Conservation (phyloP, 2,797 vertebrate species). For the Sebastes goodei region DNA sequence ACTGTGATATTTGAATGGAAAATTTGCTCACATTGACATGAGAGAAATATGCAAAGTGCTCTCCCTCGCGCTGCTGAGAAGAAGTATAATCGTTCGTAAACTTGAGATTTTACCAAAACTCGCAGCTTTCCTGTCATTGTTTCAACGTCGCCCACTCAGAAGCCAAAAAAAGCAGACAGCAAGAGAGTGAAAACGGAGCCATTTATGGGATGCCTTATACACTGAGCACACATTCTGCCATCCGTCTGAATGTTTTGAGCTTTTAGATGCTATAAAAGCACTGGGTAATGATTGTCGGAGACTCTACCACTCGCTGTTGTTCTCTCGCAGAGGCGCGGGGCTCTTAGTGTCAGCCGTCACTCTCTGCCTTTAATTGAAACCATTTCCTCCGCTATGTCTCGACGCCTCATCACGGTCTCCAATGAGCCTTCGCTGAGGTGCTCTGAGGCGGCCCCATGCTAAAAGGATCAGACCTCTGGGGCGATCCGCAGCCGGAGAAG, state of each 20-base stretch:
- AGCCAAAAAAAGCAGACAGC: slow-evolving; percentile 62
- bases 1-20: slow-evolving; percentile 36
- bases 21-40: slow-evolving; percentile 64
- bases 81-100: slow-evolving; percentile 74
- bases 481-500: slow-evolving; percentile 45
- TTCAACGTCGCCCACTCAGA: slow-evolving; percentile 74
- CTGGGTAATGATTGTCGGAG: slow-evolving; percentile 74
- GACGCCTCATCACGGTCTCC: slow-evolving; percentile 53
- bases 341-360: slow-evolving; percentile 71
- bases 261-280: slow-evolving; percentile 74
- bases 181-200: slow-evolving; percentile 73
- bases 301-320: slow-evolving; percentile 62
- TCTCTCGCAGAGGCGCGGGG: slow-evolving; percentile 47
- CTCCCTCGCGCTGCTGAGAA: slow-evolving; percentile 50
- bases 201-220: slow-evolving; percentile 72
- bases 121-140: slow-evolving; percentile 73
- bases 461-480: slow-evolving; percentile 64
- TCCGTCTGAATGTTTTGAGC: slow-evolving; percentile 64
- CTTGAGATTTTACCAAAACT: slow-evolving; percentile 80
- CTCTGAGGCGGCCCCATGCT: slow-evolving; percentile 50
- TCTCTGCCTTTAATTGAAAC: slow-evolving; percentile 81
- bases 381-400: slow-evolving; percentile 65
- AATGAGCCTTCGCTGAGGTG: slow-evolving; percentile 52
- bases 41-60: slow-evolving; percentile 63
- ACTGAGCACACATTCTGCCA: slow-evolving; percentile 59